Conservation (phyloP, 2,113 vertebrate species). For the Camelus dromedarius region DNA sequence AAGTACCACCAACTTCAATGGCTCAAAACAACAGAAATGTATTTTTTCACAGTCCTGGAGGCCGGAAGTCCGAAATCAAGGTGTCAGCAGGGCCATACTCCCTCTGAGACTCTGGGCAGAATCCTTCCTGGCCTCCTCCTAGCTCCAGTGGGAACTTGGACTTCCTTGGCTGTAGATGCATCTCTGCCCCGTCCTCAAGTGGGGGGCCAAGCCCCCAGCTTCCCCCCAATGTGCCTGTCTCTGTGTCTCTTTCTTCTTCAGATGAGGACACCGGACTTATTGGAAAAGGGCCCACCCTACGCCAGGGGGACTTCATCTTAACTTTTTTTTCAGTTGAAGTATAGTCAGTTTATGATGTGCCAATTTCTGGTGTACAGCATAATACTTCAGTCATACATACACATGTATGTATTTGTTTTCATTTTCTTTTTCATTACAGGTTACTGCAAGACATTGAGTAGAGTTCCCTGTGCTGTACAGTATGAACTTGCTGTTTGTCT, state of each 20-base stretch:
- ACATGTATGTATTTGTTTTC: too few species aligned
- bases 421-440: too few species aligned
- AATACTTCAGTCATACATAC: too few species aligned
- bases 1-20: too few species aligned
- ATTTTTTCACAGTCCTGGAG: background rate
- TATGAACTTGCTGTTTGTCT: too few species aligned
- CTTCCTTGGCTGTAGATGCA: background rate
- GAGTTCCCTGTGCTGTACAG: too few species aligned
- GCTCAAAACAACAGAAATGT: background rate
- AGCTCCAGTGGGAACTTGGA: rapidly evolving
- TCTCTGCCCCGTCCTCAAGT: background rate
- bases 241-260: background rate
- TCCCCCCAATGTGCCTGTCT: background rate
- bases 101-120: background rate
- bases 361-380: too few species aligned
- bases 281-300: background rate
- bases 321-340: too few species aligned
- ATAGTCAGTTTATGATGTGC: too few species aligned
- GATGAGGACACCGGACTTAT: background rate
- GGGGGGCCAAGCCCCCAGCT: too few species aligned
- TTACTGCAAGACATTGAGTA: too few species aligned
- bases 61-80: background rate
- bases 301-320: background rate
- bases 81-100: background rate
- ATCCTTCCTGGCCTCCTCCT: background rate